A percentile compares a stretch with the other conserved stretches of the same genome.
Evolutionary conservation across 2,113 vertebrate species (phyloP).

Genomic region (Onychorhynchus coronatus): DNA sequence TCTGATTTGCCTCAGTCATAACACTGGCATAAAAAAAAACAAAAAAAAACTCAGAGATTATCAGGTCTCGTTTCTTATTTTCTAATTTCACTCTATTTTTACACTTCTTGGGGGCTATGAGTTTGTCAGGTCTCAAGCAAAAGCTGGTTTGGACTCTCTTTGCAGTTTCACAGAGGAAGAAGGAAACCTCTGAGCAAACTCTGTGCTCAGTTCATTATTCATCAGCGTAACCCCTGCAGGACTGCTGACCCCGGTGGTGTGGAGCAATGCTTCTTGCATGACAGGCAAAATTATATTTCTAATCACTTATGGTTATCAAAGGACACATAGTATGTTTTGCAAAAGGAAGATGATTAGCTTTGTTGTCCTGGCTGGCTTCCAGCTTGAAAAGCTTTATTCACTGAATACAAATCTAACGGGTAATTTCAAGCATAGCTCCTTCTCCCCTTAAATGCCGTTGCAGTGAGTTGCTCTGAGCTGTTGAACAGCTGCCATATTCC

Average conservation of each 20-base stretch:
- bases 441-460: neutral
- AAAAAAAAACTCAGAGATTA: neutral
- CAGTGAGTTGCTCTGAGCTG: neutral
- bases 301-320: neutral
- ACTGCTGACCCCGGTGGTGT: neutral
- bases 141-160: neutral
- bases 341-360: neutral
- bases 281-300: neutral
- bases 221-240: neutral
- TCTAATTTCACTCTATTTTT: neutral
- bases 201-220: neutral
- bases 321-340: neutral
- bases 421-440: neutral
- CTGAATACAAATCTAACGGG: neutral
- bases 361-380: neutral
- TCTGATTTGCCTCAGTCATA: neutral
- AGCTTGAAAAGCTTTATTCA: neutral
- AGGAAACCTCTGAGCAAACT: neutral
- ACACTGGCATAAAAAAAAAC: neutral
- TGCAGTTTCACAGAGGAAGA: neutral
- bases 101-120: neutral
- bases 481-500: neutral
- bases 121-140: neutral
- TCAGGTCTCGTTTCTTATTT: neutral
- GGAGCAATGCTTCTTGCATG: neutral